phyloP scores from a whole-genome alignment of 2,888 invertebrate genomes.

The Caenorhabditis drosophilae region DNA sequence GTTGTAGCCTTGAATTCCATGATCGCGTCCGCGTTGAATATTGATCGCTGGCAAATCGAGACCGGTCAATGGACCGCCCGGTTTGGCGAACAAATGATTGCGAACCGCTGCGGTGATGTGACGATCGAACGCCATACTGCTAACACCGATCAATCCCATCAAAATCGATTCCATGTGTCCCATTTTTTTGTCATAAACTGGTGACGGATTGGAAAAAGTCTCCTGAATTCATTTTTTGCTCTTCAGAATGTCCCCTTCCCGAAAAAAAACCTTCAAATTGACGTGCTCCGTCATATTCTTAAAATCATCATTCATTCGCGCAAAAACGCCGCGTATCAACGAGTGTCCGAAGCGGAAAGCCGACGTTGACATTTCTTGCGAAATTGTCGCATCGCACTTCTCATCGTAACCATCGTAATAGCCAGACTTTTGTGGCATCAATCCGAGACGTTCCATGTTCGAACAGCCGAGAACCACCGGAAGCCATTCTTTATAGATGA shows the following conservation, averaged over 20 bases:
- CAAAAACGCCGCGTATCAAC: slow-evolving; percentile 81
- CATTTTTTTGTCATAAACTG: slow-evolving; percentile 58
- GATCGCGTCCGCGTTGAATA: slow-evolving; percentile 85
- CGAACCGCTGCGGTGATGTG: slow-evolving; percentile 65
- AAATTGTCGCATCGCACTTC: slow-evolving; percentile 79
- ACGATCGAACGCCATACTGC: slow-evolving; percentile 66
- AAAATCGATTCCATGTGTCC: slow-evolving; percentile 69
- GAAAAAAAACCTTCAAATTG: slow-evolving; percentile 25
- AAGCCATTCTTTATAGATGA: slow-evolving; percentile 73
- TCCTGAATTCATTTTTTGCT: slow-evolving; percentile 38
- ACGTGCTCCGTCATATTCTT: slow-evolving; percentile 44
- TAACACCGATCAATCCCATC: slow-evolving; percentile 67
- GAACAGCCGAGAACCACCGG: slow-evolving; percentile 81
- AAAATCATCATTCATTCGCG: slow-evolving; percentile 72
- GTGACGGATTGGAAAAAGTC: slow-evolving; percentile 61
- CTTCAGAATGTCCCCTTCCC: background rate
- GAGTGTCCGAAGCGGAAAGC: slow-evolving; percentile 78
- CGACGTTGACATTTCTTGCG: slow-evolving; percentile 80
- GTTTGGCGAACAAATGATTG: slow-evolving; percentile 83
- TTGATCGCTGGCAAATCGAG: slow-evolving; percentile 89
- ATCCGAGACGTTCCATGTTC: slow-evolving; percentile 84
- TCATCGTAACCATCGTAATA: slow-evolving; percentile 74
- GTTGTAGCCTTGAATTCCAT: slow-evolving; percentile 83
- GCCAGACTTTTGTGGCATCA: slow-evolving; percentile 78
- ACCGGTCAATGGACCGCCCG: slow-evolving; percentile 65